phyloP scores from a whole-genome alignment of 2,888 invertebrate species.

The Cloeon dipterum region DNA sequence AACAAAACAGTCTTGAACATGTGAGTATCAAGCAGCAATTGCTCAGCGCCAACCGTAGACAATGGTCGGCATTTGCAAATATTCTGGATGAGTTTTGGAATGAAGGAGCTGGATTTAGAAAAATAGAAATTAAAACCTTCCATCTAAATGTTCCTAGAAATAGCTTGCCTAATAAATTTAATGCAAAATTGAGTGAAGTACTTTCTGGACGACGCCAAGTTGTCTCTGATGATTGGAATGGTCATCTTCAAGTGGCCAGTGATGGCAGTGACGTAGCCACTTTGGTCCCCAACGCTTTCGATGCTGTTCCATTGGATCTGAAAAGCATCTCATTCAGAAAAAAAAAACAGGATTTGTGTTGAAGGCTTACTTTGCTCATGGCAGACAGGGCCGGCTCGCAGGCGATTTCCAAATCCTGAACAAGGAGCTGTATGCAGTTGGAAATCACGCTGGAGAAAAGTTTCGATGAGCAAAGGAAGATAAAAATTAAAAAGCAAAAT shows the following conservation, averaged over 20 bases:
- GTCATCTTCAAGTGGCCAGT: constrained; percentile 65
- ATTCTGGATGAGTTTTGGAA: constrained; percentile 79
- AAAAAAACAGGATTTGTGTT: neutral
- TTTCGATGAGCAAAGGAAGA: constrained; percentile 9
- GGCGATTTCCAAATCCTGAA: constrained; percentile 79
- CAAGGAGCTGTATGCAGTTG: constrained; percentile 75
- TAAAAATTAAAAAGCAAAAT: constrained; percentile 4
- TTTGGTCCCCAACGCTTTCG: constrained; percentile 91
- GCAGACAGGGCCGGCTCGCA: constrained; percentile 83
- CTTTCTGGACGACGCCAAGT: constrained; percentile 74
- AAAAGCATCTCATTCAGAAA: no score
- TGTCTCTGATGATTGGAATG: constrained; percentile 73
- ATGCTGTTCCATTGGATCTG: constrained; percentile 79
- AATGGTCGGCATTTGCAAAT: constrained; percentile 81
- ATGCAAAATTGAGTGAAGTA: constrained; percentile 97
- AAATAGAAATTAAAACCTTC: constrained; percentile 12
- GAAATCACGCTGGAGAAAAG: constrained; percentile 48
- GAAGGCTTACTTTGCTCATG: constrained; percentile 54
- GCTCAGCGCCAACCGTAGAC: constrained; percentile 80
- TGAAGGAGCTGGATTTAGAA: constrained; percentile 82
- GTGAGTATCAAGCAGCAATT: constrained; percentile 78
- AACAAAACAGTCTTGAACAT: constrained; percentile 81
- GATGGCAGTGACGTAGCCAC: constrained; percentile 79
- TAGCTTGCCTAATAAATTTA: constrained; percentile 65
- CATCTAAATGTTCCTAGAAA: neutral